Conservation (phyloP, 2,113 vertebrate species). For the Vombatus ursinus region DNA sequence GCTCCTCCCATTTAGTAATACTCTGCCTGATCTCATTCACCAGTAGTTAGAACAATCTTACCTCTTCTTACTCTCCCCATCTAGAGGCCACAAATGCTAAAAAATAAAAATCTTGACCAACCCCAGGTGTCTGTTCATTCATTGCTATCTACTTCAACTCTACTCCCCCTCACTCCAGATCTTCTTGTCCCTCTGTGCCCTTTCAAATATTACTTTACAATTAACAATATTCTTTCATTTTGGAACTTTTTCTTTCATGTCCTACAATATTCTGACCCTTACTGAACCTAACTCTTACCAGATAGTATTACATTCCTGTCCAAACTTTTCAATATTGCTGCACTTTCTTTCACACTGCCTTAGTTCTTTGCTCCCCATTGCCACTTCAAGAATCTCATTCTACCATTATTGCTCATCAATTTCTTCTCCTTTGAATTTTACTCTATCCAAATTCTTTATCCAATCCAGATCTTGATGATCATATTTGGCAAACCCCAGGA, state of each 20-base stretch:
- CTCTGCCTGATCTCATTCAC: background rate
- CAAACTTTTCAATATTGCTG: background rate
- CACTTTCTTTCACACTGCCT: background rate
- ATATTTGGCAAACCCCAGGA: background rate
- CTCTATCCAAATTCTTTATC: background rate
- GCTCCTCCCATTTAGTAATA: background rate
- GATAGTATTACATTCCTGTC: background rate
- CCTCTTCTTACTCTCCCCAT: background rate
- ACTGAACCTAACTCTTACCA: background rate
- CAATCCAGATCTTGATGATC: background rate
- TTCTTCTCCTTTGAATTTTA: background rate
- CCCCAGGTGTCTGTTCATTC: background rate
- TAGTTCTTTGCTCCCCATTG: background rate
- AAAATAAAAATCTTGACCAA: background rate
- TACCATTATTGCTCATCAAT: background rate
- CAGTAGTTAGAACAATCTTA: background rate
- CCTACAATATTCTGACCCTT: background rate
- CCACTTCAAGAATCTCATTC: background rate
- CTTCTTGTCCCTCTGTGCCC: background rate
- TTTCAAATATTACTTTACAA: background rate
- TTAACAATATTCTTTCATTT: background rate
- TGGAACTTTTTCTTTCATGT: background rate
- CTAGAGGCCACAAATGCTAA: background rate
- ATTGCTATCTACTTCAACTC: background rate
- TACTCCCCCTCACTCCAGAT: background rate